These are phyloP conservation scores for Solenopsis invicta DNA, from an alignment of 1,140 invertebrate species.

Conservation along the genomic window DNA sequence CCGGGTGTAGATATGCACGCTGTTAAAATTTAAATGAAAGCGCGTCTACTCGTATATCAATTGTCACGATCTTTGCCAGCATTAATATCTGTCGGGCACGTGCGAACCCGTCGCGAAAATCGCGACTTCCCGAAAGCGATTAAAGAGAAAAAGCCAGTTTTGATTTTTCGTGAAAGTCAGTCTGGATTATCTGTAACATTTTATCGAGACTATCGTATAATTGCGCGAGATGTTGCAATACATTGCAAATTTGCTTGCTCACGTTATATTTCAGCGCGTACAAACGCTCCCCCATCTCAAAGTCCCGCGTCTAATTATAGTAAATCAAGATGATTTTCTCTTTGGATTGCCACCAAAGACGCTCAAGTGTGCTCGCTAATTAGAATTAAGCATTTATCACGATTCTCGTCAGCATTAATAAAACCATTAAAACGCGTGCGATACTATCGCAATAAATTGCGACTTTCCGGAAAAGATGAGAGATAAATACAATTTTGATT, in stretches of 20 bases:
- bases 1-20: neutral
- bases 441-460: neutral
- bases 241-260: neutral
- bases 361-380: neutral
- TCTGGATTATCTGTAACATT: neutral
- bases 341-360: neutral
- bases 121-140: neutral
- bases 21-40: neutral
- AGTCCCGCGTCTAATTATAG: neutral
- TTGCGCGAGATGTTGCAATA: neutral
- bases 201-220: neutral
- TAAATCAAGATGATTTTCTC: constrained; percentile 9
- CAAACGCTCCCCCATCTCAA: neutral
- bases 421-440: neutral
- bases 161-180: neutral
- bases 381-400: neutral
- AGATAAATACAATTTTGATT: neutral
- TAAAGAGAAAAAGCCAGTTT: neutral
- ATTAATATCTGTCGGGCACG: neutral
- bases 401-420: neutral
- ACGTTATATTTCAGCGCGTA: neutral
- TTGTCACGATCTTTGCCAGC: neutral
- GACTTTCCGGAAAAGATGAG: neutral
- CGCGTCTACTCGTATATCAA: neutral
- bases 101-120: neutral